Base-by-base conservation (phyloP, 1,140 invertebrate genomes). In the Achatina immaculata region DNA sequence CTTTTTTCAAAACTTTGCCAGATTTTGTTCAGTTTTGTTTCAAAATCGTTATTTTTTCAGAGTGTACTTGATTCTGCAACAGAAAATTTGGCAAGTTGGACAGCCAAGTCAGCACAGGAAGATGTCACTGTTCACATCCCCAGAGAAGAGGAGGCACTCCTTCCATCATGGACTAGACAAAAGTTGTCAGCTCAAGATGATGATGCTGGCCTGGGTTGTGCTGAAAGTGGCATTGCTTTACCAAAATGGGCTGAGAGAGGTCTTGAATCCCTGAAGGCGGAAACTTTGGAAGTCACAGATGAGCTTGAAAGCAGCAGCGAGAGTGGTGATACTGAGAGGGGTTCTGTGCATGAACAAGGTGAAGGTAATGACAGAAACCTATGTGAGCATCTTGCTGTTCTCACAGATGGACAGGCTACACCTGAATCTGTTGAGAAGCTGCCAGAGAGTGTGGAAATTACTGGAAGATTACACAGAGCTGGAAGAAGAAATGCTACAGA, bases 121-220 rank as follows among this genome's bases (percentile, higher is more conserved):
- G 76, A 68, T 45, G n/a, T 16, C n/a, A n/a, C 74, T 36, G 21
- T 76, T 36, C 14, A 48, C 19, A 55, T 76, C 3, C 21, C 48
- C 24, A 55, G 68, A 74, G 72, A 42, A 36, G 55, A 65, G 34
- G 71, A 65, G 9, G 45, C 31, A 31, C 7, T 31, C 42, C 55
- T 81, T 72, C 86, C 86, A 36, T 28, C 42, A 0, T 87, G 86
- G 85, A 84, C 81, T 0, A 11, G 45, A 28, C 78, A 66, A 24
- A 79, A 79, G 14, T 55, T 82, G 21, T 40, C n/a, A 31, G 7
- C 11, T 43, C 21, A 31, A 1, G 40, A 31, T 3, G 40, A 16
- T 40, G 42, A 6, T n/a, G 55, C 21, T 24, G 51, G 31, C 11
- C 6, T 28, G 28, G 48, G 6, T 36, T 24, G 16, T 28, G 19